Percentiles rank a stretch among this genome's conserved stretches.
phyloP scores from a whole-genome alignment of 2,113 vertebrate genomes.

The Peromyscus maniculatus region DNA sequence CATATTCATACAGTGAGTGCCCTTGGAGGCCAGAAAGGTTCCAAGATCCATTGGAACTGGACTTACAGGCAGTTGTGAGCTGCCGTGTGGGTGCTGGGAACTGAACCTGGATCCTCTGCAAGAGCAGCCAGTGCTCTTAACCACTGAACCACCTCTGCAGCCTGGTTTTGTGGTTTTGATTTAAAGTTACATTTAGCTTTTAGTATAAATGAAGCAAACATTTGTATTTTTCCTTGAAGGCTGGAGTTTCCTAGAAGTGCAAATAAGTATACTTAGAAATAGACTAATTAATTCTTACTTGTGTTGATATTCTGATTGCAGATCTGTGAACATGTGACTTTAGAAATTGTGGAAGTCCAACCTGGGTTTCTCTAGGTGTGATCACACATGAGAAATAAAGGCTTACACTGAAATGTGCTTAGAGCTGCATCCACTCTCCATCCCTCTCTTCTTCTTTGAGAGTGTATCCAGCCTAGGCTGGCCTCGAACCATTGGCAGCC shows the following conservation, averaged over 20 bases:
- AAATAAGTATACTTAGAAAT: constrained; percentile 50
- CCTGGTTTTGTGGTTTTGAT: constrained; percentile 30
- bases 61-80: neutral
- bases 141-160: neutral
- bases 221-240: constrained; percentile 30
- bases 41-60: too few relatives aligned
- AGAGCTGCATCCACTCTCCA: neutral
- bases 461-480: neutral
- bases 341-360: neutral
- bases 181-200: constrained; percentile 53
- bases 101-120: neutral
- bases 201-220: constrained; percentile 36
- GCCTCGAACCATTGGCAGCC: neutral
- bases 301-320: constrained; percentile 2
- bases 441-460: neutral
- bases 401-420: neutral
- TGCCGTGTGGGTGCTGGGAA: neutral
- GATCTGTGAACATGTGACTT: neutral
- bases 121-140: neutral
- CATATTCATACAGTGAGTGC: too few relatives aligned
- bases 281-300: constrained; percentile 29
- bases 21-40: neutral
- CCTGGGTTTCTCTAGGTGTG: constrained; percentile 21
- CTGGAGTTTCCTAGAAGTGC: constrained; percentile 57
- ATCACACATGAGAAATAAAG: neutral